Percentiles rank a stretch among this genome's conserved stretches.
These are phyloP conservation scores for Oceanodroma tethys DNA, from an alignment of 2,113 vertebrate genomes.

Conservation along the genomic window DNA sequence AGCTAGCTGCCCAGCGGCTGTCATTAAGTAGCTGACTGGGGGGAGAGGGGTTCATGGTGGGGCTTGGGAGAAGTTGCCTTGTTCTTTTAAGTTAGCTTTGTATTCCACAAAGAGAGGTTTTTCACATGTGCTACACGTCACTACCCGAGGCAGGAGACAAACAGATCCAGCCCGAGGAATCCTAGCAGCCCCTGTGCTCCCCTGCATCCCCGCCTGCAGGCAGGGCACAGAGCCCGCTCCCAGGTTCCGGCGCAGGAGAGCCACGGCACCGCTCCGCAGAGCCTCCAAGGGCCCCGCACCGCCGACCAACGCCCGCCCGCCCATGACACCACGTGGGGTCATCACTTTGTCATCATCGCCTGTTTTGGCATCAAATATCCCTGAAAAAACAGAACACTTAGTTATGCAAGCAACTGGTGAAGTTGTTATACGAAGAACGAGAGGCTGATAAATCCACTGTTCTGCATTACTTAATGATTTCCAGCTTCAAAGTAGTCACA, in stretches of 20 bases:
- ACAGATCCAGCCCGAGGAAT: not conserved
- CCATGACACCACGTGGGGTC: not conserved
- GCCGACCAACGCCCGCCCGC: accelerated
- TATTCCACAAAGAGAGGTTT: not conserved
- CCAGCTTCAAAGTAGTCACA: not conserved
- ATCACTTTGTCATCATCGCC: not conserved
- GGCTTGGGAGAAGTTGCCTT: not conserved
- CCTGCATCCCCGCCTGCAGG: not conserved
- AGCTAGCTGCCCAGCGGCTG: not conserved
- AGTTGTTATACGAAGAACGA: not conserved
- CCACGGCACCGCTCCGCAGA: accelerated
- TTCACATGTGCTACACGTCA: not conserved
- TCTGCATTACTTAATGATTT: not conserved
- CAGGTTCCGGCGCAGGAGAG: too few species aligned
- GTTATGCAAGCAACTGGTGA: not conserved
- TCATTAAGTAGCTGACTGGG: not conserved
- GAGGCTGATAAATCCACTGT: not conserved
- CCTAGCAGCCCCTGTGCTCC: not conserved
- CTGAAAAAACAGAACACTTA: accelerated
- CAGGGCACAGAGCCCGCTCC: too few species aligned
- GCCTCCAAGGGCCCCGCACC: not conserved
- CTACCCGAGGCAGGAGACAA: not conserved
- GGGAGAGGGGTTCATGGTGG: too few species aligned
- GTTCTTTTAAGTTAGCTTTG: too few species aligned
- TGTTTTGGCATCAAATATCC: too few species aligned